These are phyloP conservation scores for Acanthurus lineatus DNA, from an alignment of 2,797 vertebrate genomes.

Conservation along the genomic window DNA sequence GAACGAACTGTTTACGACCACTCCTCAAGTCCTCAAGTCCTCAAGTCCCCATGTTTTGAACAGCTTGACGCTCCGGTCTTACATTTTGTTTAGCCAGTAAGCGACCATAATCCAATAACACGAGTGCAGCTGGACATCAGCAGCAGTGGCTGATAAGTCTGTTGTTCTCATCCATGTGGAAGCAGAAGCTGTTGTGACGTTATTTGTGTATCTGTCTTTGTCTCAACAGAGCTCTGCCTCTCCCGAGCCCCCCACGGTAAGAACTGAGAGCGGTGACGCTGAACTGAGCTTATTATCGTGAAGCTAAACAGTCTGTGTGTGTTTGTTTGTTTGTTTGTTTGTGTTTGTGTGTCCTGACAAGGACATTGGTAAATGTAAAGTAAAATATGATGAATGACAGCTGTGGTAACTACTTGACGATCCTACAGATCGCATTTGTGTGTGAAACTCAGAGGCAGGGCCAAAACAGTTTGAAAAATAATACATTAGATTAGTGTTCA, in stretches of 20 bases:
- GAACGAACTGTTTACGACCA: too few species aligned
- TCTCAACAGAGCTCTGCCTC: slow-evolving; percentile 91
- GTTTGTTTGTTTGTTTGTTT: slow-evolving; percentile 3
- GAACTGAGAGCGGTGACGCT: slow-evolving; percentile 53
- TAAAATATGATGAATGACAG: neutral
- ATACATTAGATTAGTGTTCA: too few species aligned
- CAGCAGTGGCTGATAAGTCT: slow-evolving; percentile 45
- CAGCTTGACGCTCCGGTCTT: neutral
- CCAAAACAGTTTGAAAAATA: too few species aligned
- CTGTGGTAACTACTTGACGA: neutral
- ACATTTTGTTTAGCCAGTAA: slow-evolving; percentile 40
- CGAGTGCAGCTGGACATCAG: slow-evolving; percentile 33
- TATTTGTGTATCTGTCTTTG: slow-evolving; percentile 72
- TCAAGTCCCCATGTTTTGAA: neutral
- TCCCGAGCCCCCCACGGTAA: slow-evolving; percentile 96
- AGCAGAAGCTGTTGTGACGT: slow-evolving; percentile 43
- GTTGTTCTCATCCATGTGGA: slow-evolving; percentile 46
- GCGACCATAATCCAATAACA: slow-evolving; percentile 64
- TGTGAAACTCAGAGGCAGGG: too few species aligned
- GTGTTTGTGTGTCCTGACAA: neutral
- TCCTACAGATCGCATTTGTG: neutral
- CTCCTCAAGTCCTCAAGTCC: neutral
- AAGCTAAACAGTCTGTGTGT: neutral
- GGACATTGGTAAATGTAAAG: neutral
- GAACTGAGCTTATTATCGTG: slow-evolving; percentile 11